Base-by-base conservation (phyloP, 2,113 vertebrate genomes). In the Gila orcuttii region DNA sequence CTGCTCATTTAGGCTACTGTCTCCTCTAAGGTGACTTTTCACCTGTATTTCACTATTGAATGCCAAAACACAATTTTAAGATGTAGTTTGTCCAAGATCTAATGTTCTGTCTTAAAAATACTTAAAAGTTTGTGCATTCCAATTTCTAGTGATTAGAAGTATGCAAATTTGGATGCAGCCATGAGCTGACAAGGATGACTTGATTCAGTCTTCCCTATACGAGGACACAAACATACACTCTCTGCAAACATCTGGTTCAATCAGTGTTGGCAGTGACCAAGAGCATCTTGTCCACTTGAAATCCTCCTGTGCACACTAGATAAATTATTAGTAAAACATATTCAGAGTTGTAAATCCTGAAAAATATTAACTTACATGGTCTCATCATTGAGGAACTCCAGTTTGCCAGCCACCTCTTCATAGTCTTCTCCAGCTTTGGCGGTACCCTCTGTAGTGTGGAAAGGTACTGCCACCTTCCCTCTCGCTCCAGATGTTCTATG, bases 351-450 rank as follows among this genome's bases (percentile, higher is more conserved):
- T 47, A 64, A 36, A 10, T 21, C 55, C 19, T 12, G 11, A 28
- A 59, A 36, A 25, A 57, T 3, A 12, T 74, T 52, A 82, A 94
- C 95, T 96, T 90, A 96, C 96, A 96, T 94, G 85, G 95, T 96
- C 90, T 96, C 96, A 13, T 96, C 96, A 17, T 96, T 96, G 85
- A 95, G 96, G 77, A 96, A 96, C 89, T 96, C 95, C 91, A 96
- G 92, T 86, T 96, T 96, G 15, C 95, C 95, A 0, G 93, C 94
- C 39, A 94, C 93, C n/a, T 96, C 95, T 6, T 96, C 95, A 59
- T 95, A 96, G 93, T 96, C 96, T 88, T 96, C 96, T 45, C 95
- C 95, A 0, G 94, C 94, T 66, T 94, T 95, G 68, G 96, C 96
- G 0, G 95, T 96, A 76, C 95, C 95, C 83, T 96, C 95, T 0